phyloP scores from a whole-genome alignment of 2,113 vertebrate genomes.

The Mugil cephalus region DNA sequence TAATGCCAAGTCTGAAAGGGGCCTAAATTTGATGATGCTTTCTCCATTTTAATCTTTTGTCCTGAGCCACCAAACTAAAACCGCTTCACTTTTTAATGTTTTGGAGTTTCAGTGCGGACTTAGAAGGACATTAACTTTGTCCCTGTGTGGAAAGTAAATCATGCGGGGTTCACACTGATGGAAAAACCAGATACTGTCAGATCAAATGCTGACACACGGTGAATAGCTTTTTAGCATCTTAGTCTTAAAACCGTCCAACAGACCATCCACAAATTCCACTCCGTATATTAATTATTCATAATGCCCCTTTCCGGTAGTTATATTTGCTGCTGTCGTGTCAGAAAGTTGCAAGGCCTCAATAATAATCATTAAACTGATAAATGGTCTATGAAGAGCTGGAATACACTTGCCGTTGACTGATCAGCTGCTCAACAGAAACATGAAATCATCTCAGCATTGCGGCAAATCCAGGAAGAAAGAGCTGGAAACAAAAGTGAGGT shows the following conservation, averaged over 20 bases:
- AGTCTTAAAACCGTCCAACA: neutral
- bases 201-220: neutral
- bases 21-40: no score
- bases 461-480: slow-evolving; percentile 10
- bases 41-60: no score
- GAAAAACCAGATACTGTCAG: slow-evolving; percentile 2
- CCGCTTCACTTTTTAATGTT: neutral
- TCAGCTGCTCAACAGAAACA: slow-evolving; percentile 20
- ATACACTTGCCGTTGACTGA: neutral
- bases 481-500: slow-evolving; percentile 57
- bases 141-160: slow-evolving; percentile 9
- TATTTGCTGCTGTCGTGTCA: no score
- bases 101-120: neutral
- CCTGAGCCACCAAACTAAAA: neutral
- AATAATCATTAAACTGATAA: no score
- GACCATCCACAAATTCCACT: no score
- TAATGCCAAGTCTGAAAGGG: no score
- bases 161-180: slow-evolving; percentile 2
- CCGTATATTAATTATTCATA: no score
- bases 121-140: neutral
- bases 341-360: no score
- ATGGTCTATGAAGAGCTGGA: no score
- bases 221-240: neutral
- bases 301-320: no score
- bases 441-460: slow-evolving; percentile 7